Evolutionary conservation across 2,113 vertebrate genomes (phyloP), one percentile per base, ranked within the genome.

Genomic region (Hippocampus abdominalis): DNA sequence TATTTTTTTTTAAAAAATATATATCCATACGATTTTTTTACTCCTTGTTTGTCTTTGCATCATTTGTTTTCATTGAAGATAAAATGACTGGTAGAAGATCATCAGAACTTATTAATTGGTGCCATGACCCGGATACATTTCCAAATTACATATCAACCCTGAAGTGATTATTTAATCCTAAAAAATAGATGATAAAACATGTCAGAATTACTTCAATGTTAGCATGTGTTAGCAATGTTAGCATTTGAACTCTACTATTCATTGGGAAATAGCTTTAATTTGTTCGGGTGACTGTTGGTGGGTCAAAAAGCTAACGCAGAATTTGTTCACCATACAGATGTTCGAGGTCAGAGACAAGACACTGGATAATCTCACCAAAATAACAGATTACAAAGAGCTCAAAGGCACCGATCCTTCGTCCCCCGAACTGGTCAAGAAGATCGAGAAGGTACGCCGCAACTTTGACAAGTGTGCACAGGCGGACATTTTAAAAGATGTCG

Each of bases 301-400:
- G 51, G 21, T 54, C 51, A 54, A 54, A 21, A 54, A 8, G 21
- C n/a, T 3, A 5, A 36, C 9, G 36, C 18, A 36, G 7, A 25
- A 16, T 27, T 59, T 59, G 7, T 23, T 68, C 27, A 23, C 77
- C 32, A 77, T 16, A 61, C 49, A 98, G 97, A 85, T 95, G 84
- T 94, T 93, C 36, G 93, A 95, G 81, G 95, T 92, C 73, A 90
- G 89, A 64, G 94, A 96, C 77, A 92, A 81, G 84, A 90, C 80
- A 83, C 53, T 90, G 64, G 78, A 81, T 66, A 23, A 86, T 92
- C 70, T 89, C 86, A 13, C 57, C 0, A 71, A 51, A 91, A 72
- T 82, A 25, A 10, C 89, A 84, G 85, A 79, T 72, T 84, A 75
- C 69, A 91, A 89, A 78, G 73, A 89, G 8, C 77, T 95, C 71